phyloP scores from a whole-genome alignment of 2,797 vertebrate genomes.

The Clarias platycephalus region DNA sequence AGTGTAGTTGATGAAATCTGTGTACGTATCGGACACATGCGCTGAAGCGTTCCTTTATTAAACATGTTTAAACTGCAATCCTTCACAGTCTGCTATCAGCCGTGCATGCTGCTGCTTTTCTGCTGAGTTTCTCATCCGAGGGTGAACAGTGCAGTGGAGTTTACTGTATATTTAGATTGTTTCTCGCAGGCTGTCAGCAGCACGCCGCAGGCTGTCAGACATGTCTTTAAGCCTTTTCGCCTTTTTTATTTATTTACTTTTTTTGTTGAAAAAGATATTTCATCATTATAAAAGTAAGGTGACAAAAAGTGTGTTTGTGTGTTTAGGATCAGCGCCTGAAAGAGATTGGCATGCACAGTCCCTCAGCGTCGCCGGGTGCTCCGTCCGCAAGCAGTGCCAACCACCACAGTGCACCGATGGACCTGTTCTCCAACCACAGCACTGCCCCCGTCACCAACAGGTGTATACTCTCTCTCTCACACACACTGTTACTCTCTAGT shows the following conservation, averaged over 20 bases:
- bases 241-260: conserved; percentile 2
- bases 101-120: no score
- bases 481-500: background rate
- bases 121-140: background rate
- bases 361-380: conserved; percentile 84
- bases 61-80: background rate
- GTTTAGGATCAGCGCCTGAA: conserved; percentile 85
- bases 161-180: background rate
- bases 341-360: conserved; percentile 80
- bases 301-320: conserved; percentile 23
- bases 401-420: conserved; percentile 77
- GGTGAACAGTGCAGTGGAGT: background rate
- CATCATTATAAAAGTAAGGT: background rate
- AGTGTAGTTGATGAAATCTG: background rate
- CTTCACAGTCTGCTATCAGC: background rate
- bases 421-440: conserved; percentile 72
- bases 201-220: background rate
- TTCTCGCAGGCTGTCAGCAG: background rate
- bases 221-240: background rate
- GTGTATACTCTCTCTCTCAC: conserved; percentile 59
- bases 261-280: background rate
- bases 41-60: background rate
- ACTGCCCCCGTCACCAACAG: conserved; percentile 81
- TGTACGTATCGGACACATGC: background rate
- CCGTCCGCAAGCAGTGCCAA: conserved; percentile 82